Base-by-base conservation (phyloP, 2,113 vertebrate genomes). In the Ammospiza nelsoni region DNA sequence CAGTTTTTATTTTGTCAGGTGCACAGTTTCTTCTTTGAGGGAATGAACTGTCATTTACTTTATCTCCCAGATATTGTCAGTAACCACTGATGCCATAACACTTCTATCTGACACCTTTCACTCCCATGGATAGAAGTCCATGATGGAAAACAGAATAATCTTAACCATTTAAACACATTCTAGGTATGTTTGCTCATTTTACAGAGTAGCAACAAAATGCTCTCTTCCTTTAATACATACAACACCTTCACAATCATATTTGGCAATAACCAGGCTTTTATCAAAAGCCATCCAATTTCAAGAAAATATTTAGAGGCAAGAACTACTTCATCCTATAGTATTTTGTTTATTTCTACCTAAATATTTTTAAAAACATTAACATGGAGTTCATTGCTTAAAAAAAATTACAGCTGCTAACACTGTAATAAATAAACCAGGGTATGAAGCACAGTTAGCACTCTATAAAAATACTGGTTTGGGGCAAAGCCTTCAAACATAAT, bases 1-100 rank as follows among this genome's bases (percentile, higher is more conserved):
- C 71, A 15, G 78, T 85, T 97, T 96, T 96, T 96, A 82, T 93
- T 91, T 95, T 67, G 24, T 72, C 77, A 95, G 90, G 72, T 74
- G 72, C 68, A 89, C 62, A 69, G 67, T 90, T 95, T 95, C 65
- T 79, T 57, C 87, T 96, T 94, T 93, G 74, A 96, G 96, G 79
- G 43, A 82, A 95, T 96, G 96, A 96, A 94, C 9, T 57, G 5
- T 33, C 31, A 57, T 33, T 33, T 33, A 33, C 12, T 49, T 88
- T 92, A 92, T 90, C 88, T 94, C 72, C 35, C 75, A 87, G 63
- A 94, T 33, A 51, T 62, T 68, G 75, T 75, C 87, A 87, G 81
- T 81, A 92, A 93, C 78, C 73, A 79, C 54, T 82, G 90, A 83
- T 67, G 43, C 37, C 89, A 37, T 62, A 84, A 90, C 67, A 84